Evolutionary conservation across 2,113 vertebrate species (phyloP).

Genomic region (Athene cunicularia): DNA sequence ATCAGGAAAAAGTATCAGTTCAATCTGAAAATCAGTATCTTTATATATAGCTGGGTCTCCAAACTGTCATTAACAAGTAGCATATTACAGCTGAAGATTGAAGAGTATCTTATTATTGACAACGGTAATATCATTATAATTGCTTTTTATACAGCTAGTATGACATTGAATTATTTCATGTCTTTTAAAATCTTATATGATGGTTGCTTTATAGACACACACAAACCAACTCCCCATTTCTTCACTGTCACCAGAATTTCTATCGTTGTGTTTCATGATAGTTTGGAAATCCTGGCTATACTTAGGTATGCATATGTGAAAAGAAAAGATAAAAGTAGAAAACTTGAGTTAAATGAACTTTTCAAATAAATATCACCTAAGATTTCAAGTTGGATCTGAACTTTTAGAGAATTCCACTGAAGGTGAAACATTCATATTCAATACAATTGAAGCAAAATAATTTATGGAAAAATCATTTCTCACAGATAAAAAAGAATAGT

Average conservation of each 20-base stretch:
- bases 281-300: not conserved
- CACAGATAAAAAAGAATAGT: not conserved
- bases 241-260: not conserved
- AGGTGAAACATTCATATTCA: not conserved
- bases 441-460: not conserved
- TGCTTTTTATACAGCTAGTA: not conserved
- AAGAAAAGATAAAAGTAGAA: not conserved
- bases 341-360: not conserved
- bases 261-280: not conserved
- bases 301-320: rapidly evolving
- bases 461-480: not conserved
- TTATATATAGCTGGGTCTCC: not conserved
- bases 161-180: not conserved
- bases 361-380: not conserved
- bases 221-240: not conserved
- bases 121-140: not conserved
- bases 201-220: not conserved
- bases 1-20: not conserved
- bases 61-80: rapidly evolving
- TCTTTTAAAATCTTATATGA: not conserved
- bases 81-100: not conserved
- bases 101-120: not conserved
- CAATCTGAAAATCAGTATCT: not conserved
- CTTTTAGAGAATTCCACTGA: not conserved
- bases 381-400: not conserved